Evolutionary conservation across 2,113 vertebrate species (phyloP), one percentile per base, ranked within the genome.

Genomic region (Chaetodon auriga): DNA sequence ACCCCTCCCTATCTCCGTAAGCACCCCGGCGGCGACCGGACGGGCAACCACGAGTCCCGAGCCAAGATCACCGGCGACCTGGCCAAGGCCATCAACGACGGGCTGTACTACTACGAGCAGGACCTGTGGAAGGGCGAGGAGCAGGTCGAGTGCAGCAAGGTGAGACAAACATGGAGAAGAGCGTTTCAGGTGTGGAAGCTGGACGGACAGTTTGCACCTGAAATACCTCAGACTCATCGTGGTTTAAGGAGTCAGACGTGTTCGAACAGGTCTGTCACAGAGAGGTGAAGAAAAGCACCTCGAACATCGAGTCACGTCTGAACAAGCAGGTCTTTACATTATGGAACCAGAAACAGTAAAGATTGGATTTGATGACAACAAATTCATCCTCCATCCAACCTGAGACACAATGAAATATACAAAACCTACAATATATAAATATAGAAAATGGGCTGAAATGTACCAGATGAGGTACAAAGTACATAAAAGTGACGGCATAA

Each of bases 71-170:
- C 97, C 8, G 92, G 96, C 0, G 98, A 99, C 88, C 94, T 98
- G 82, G 98, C 96, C 84, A 99, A 99, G 82, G 97, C 97, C 70
- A 99, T 99, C 92, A 99, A 99, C 0, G 98, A 99, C 1, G 98
- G 98, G 23, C 97, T 99, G 7, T 99, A 96, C 91, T 99, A 99
- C 95, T 99, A 99, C 0, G 98, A 99, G 41, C 97, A 98, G 93
- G 98, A 99, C 91, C 96, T 99, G 82, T 99, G 98, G 98, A 97
- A 48, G 96, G 92, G 75, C 0, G 87, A 76, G 70, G 93, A 95
- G 0, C 87, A 96, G 30, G 91, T 95, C 0, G 98, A 99, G 83
- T 95, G 96, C 76, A 96, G 93, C 92, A 99, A 99, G 97, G 98
- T 99, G 83, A 95, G 93, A 48, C 2, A 7, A 25, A 61, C 0